Base-by-base conservation (phyloP, 1,140 invertebrate genomes). In the Telenomus remus region DNA sequence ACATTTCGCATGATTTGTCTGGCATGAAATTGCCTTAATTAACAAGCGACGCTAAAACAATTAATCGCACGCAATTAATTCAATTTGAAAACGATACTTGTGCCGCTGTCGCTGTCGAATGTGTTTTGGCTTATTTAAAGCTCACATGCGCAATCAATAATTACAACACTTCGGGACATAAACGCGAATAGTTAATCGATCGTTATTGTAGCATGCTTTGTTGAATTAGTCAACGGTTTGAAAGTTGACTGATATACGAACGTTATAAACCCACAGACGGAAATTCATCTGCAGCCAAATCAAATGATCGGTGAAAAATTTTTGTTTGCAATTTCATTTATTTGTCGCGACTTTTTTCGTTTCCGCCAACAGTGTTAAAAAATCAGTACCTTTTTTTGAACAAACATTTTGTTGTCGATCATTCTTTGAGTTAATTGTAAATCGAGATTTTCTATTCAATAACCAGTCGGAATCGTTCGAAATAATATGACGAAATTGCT, bases 141-240 rank as follows among this genome's bases (percentile, higher is more conserved):
- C 66, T 43, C 66, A 68, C 65, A 56, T 63, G 74, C 61, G 68
- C 66, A 76, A 76, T 76, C 74, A 66, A 76, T 76, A 76, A 76
- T 76, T 76, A 76, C 71, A 71, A 76, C 68, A 71, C 66, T 61
- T 65, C 43, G 35, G 33, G 51, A 76, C 66, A 59, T 48, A 15
- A 55, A 19, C 43, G 37, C 34, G 64, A 49, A 44, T 57, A 63
- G 64, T 68, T 64, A 68, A 69, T 70, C 59, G 64, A 76, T 76
- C 51, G 55, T 70, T 59, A 72, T 71, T 66, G 56, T 64, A 64
- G 61, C 55, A 44, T 48, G 64, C 16, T 33, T 64, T 56, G 27
- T 34, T 70, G 61, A 70, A 69, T 47, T 47, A 76, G 65, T 70
- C 60, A 65, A 54, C 44, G 16, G 44, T 48, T 48, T 53, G 10